phyloP scores from a whole-genome alignment of 2,113 vertebrate species.

The Hirundichthys speculiger region DNA sequence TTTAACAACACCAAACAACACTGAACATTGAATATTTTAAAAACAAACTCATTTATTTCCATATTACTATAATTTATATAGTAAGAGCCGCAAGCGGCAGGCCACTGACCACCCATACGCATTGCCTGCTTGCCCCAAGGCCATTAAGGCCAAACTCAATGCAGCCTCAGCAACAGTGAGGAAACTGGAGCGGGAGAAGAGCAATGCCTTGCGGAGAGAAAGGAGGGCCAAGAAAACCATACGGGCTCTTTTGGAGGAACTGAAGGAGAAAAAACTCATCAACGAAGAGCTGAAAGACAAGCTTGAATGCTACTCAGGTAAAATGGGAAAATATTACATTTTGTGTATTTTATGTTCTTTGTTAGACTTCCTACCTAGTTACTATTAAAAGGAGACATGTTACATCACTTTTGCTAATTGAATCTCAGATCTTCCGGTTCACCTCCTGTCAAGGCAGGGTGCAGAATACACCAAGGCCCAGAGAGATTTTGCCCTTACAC shows the following conservation, averaged over 20 bases:
- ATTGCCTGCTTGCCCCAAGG: no score
- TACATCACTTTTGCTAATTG: neutral
- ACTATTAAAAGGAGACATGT: neutral
- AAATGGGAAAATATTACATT: neutral
- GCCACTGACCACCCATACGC: neutral
- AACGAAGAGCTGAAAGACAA: no score
- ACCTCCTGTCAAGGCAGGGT: neutral
- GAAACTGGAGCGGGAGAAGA: neutral
- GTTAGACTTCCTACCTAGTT: neutral
- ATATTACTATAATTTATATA: no score
- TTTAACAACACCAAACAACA: no score
- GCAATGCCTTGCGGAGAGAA: neutral
- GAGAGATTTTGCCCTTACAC: no score
- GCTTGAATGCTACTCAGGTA: neutral
- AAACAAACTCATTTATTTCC: neutral
- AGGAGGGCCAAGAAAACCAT: neutral
- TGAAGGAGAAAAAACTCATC: neutral
- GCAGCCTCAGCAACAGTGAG: neutral
- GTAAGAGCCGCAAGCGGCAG: neutral
- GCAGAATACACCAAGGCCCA: neutral
- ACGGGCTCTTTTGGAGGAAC: neutral
- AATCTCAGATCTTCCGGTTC: slow-evolving; percentile 4
- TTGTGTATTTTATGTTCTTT: slow-evolving; percentile 3
- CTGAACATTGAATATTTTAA: neutral
- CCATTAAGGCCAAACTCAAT: neutral